phyloP scores from a whole-genome alignment of 2,113 vertebrate species.

The Leucosticte australis region DNA sequence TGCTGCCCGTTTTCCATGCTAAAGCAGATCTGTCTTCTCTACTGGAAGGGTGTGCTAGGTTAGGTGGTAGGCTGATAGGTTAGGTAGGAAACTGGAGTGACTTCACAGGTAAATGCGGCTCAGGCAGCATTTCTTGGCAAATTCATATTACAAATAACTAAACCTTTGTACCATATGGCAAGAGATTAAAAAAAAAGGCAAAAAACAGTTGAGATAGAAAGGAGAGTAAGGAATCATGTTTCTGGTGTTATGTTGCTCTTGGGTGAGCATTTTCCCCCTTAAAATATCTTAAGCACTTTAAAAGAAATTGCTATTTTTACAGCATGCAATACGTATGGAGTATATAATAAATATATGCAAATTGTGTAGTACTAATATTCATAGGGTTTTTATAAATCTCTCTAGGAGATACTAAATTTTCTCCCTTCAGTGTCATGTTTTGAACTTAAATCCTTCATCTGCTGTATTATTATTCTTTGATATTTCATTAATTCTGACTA shows the following conservation, averaged over 20 bases:
- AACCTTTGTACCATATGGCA: background rate
- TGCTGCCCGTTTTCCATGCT: background rate
- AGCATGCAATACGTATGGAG: background rate
- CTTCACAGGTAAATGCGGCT: background rate
- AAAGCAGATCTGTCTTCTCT: background rate
- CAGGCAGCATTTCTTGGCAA: background rate
- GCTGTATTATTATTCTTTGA: background rate
- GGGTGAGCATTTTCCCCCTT: background rate
- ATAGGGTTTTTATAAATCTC: background rate
- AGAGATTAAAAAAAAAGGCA: background rate
- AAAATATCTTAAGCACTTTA: background rate
- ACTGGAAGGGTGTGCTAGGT: background rate
- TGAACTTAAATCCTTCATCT: background rate
- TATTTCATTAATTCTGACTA: constrained; percentile 45
- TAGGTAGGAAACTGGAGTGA: background rate
- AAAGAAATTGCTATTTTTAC: background rate
- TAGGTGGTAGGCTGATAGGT: background rate
- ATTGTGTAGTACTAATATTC: background rate
- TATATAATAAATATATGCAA: background rate
- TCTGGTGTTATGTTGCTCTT: background rate
- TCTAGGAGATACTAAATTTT: background rate
- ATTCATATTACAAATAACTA: background rate
- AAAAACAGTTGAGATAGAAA: background rate
- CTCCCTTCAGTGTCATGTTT: background rate
- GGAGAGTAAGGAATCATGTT: background rate